Conservation (phyloP, 37 sponge, comb jelly and placozoan species). For the Halichondria panicea region DNA sequence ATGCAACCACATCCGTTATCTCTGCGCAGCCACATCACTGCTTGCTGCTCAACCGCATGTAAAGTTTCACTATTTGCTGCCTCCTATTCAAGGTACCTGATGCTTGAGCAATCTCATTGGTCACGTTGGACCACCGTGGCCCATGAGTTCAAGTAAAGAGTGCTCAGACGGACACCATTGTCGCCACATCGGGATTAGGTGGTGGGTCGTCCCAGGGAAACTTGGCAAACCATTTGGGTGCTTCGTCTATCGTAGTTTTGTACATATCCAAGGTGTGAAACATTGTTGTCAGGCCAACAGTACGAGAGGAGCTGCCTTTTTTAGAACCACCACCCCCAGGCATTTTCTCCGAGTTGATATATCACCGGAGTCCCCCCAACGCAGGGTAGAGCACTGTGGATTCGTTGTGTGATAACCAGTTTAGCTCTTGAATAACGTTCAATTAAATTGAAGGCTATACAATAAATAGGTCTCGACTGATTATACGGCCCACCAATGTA, state of each 20-base stretch:
- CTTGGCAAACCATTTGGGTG: background rate
- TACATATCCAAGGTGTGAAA: conserved; percentile 1
- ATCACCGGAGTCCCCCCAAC: conserved; percentile 26
- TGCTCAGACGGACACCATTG: background rate
- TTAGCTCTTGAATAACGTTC: background rate
- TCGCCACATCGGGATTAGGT: background rate
- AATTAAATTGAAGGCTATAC: background rate
- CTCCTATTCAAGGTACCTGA: no score
- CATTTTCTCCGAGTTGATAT: conserved; percentile 4
- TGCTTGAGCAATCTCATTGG: no score
- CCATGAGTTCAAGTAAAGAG: no score
- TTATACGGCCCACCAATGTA: background rate
- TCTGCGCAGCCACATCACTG: no score
- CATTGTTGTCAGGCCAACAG: background rate
- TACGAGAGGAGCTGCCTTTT: background rate
- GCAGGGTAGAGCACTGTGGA: conserved; percentile 14
- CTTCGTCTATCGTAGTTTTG: background rate
- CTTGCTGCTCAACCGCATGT: no score
- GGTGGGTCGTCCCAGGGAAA: background rate
- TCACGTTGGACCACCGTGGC: no score
- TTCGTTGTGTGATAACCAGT: conserved; percentile 29
- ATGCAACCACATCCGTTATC: no score
- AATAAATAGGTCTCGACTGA: background rate
- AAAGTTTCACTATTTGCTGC: no score
- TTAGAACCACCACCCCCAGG: conserved; percentile 21